These are phyloP conservation scores for Panopea generosa DNA, from an alignment of 2,888 invertebrate genomes.

Conservation along the genomic window DNA sequence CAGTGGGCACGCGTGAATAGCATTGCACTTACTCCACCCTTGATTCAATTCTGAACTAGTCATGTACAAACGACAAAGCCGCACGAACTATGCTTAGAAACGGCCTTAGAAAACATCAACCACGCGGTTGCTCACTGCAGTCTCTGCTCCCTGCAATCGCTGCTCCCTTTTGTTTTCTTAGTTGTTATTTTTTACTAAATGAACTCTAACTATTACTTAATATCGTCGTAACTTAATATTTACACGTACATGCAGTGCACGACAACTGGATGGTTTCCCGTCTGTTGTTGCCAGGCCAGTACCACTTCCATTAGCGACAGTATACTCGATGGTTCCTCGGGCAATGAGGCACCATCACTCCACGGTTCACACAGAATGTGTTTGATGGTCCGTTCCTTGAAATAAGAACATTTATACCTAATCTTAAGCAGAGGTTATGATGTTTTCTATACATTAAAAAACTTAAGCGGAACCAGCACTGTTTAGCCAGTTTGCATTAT, in stretches of 20 bases:
- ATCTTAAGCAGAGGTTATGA: not conserved
- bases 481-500: too few species aligned
- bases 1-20: too few species aligned
- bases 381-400: slow-evolving; percentile 16
- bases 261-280: slow-evolving; percentile 52
- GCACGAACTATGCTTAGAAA: too few species aligned
- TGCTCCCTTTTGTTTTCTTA: too few species aligned
- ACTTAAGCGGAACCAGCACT: too few species aligned
- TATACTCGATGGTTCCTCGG: slow-evolving; percentile 7
- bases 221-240: not conserved
- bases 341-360: not conserved
- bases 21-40: too few species aligned
- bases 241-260: slow-evolving; percentile 68
- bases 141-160: not conserved
- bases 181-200: too few species aligned
- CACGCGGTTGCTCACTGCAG: too few species aligned
- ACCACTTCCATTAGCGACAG: slow-evolving; percentile 22
- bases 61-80: not conserved
- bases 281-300: slow-evolving; percentile 22
- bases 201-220: slow-evolving; percentile 48
- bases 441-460: too few species aligned
- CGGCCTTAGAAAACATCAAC: too few species aligned
- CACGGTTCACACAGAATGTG: slow-evolving; percentile 16
- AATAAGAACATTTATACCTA: not conserved
- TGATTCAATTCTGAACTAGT: not conserved